phyloP scores from a whole-genome alignment of 2,888 invertebrate genomes.

The Andrena trimmerana region DNA sequence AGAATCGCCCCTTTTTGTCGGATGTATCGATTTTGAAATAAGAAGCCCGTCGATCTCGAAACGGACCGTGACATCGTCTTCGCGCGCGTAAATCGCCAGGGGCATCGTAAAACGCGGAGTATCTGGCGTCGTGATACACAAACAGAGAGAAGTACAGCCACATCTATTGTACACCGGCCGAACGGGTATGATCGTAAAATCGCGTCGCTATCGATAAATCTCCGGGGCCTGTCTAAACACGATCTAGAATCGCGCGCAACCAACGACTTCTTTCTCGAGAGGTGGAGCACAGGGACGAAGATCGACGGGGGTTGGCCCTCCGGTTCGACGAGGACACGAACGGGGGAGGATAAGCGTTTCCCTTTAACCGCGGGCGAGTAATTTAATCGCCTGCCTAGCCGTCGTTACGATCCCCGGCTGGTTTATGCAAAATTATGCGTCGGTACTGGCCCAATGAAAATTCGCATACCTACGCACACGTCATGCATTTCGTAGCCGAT shows the following conservation, averaged over 20 bases:
- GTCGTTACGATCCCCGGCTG: slow-evolving; percentile 44
- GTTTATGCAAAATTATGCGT: slow-evolving; percentile 63
- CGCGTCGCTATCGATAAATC: slow-evolving; percentile 78
- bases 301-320: not conserved
- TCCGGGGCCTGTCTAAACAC: slow-evolving; percentile 78
- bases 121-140: slow-evolving; percentile 53
- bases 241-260: slow-evolving; percentile 67
- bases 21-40: slow-evolving; percentile 25
- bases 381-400: slow-evolving; percentile 58
- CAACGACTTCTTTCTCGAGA: slow-evolving; percentile 38
- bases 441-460: slow-evolving; percentile 61
- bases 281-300: not conserved
- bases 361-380: slow-evolving; percentile 38
- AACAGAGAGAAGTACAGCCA: slow-evolving; percentile 48
- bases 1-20: not conserved
- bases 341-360: slow-evolving; percentile 36
- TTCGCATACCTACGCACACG: slow-evolving; percentile 65
- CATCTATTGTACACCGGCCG: slow-evolving; percentile 33
- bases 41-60: slow-evolving; percentile 25
- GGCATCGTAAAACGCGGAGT: slow-evolving; percentile 46
- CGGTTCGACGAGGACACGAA: slow-evolving; percentile 15
- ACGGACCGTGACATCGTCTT: slow-evolving; percentile 33
- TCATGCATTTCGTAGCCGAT: slow-evolving; percentile 63
- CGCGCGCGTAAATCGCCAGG: slow-evolving; percentile 28
- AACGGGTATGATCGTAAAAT: slow-evolving; percentile 64